Conservation (phyloP, 1,140 invertebrate genomes). For the Archegozetes longisetosus region DNA sequence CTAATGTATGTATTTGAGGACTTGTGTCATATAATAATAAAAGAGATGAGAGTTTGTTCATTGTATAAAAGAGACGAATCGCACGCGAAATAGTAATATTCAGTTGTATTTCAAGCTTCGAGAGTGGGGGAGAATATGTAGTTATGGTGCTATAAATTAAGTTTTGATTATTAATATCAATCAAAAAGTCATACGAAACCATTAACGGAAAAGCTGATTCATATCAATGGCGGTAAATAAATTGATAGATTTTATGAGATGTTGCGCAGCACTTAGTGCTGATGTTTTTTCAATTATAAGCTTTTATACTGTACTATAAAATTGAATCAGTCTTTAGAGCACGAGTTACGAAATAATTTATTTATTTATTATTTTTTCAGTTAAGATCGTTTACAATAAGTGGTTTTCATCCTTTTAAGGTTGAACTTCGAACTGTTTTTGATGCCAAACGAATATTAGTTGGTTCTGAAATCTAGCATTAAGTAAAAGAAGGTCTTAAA, state of each 20-base stretch:
- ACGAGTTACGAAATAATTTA: too few relatives aligned
- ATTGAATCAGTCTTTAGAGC: too few relatives aligned
- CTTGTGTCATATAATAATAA: background rate
- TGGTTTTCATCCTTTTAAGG: too few relatives aligned
- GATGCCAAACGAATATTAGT: background rate
- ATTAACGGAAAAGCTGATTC: background rate
- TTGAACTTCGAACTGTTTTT: background rate
- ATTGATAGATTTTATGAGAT: too few relatives aligned
- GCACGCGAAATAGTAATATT: background rate
- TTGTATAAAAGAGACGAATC: background rate
- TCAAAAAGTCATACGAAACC: background rate
- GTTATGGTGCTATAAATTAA: background rate
- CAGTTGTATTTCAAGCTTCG: background rate
- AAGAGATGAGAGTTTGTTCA: background rate
- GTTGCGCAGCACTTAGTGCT: too few relatives aligned
- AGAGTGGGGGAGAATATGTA: background rate
- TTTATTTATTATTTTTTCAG: too few relatives aligned
- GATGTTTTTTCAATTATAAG: too few relatives aligned
- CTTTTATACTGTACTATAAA: too few relatives aligned
- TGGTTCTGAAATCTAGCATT: background rate
- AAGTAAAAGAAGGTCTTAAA: background rate
- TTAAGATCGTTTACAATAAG: too few relatives aligned
- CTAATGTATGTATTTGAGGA: background rate
- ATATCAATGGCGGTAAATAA: background rate
- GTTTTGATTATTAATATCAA: background rate